Percentiles rank a stretch among this genome's conserved stretches.
Conservation (phyloP, 2,797 vertebrate species). For the Manis crassicaudata region DNA sequence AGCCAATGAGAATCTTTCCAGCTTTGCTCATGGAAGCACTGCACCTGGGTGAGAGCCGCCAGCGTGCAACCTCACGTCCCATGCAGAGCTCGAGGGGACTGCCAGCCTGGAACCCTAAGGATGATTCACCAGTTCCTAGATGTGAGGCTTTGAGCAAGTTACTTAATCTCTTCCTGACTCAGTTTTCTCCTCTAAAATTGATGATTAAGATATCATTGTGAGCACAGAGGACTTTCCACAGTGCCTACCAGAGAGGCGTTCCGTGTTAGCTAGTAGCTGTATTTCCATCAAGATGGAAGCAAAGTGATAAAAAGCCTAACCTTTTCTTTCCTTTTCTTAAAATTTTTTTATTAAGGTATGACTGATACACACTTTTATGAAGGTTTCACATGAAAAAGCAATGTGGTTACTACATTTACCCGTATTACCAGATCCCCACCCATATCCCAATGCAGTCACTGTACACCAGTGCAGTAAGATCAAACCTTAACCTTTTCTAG, state of each 20-base stretch:
- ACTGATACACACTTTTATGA: too few species aligned
- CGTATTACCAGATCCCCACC: too few species aligned
- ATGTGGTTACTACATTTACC: too few species aligned
- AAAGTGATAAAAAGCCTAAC: not conserved
- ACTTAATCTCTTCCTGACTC: not conserved
- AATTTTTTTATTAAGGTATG: not conserved
- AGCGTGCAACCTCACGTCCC: fast-evolving
- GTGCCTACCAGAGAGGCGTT: not conserved
- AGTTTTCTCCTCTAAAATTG: not conserved
- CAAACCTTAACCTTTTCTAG: not conserved
- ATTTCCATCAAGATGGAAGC: not conserved
- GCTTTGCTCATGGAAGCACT: not conserved
- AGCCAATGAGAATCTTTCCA: not conserved
- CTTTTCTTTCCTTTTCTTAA: not conserved
- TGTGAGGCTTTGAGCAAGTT: not conserved
- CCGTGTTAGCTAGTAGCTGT: not conserved
- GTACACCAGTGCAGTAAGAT: too few species aligned
- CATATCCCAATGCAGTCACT: too few species aligned
- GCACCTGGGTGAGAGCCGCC: not conserved
- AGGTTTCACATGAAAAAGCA: too few species aligned
- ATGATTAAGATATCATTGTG: not conserved
- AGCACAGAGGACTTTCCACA: not conserved
- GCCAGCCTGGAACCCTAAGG: not conserved
- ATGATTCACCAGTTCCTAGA: not conserved
- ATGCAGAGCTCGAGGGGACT: too few species aligned